phyloP scores from a whole-genome alignment of 1,140 invertebrate genomes.

The Apis dorsata region DNA sequence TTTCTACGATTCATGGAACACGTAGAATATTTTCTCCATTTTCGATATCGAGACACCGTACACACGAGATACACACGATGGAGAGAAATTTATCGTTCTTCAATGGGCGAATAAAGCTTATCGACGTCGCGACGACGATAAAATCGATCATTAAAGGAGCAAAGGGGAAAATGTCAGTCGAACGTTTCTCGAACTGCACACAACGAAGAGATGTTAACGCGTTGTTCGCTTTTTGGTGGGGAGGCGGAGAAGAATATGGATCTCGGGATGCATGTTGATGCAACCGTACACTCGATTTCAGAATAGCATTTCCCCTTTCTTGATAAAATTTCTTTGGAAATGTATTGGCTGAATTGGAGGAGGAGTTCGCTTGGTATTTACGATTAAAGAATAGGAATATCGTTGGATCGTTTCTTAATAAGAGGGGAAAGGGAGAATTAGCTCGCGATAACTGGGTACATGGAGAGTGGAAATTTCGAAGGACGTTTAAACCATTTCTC shows the following conservation, averaged over 20 bases:
- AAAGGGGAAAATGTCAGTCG: too few relatives aligned
- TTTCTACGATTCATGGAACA: constrained; percentile 51
- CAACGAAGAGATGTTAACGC: too few relatives aligned
- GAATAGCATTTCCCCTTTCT: neutral
- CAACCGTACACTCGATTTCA: neutral
- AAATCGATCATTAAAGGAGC: too few relatives aligned
- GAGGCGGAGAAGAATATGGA: neutral
- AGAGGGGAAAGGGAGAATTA: neutral
- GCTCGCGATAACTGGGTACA: neutral
- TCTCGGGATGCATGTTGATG: neutral
- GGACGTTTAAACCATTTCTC: neutral
- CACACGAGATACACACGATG: too few relatives aligned
- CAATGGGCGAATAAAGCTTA: too few relatives aligned
- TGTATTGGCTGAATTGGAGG: neutral
- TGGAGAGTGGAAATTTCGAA: neutral
- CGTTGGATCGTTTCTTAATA: neutral
- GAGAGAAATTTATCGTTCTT: too few relatives aligned
- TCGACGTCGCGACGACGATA: too few relatives aligned
- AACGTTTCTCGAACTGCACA: too few relatives aligned
- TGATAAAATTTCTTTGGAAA: neutral
- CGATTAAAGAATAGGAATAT: neutral
- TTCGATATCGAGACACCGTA: neutral
- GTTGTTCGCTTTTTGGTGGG: neutral
- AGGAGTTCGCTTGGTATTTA: neutral
- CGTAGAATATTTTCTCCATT: constrained; percentile 26